Conservation (phyloP, 2,797 vertebrate species). For the Spinus olivaceus region DNA sequence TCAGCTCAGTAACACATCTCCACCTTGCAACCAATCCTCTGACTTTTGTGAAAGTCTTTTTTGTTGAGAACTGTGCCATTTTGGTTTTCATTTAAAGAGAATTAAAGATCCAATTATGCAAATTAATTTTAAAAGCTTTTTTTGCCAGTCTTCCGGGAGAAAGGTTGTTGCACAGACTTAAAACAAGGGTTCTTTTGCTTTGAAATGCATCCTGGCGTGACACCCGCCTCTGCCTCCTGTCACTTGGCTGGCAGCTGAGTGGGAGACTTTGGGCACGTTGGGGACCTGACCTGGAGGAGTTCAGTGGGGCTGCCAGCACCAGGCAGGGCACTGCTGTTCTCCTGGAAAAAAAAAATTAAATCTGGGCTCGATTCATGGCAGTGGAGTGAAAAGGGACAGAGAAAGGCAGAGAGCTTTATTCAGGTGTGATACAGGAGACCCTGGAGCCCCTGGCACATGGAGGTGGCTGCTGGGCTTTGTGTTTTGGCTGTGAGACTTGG, state of each 20-base stretch:
- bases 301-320: background rate
- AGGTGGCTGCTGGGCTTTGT: background rate
- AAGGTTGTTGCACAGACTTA: background rate
- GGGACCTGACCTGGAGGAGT: background rate
- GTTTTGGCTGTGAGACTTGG: background rate
- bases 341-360: background rate
- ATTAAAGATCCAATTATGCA: constrained; percentile 47
- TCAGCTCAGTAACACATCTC: background rate
- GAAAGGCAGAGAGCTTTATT: background rate
- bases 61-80: constrained; percentile 14
- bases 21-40: background rate
- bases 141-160: background rate
- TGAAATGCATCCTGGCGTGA: background rate
- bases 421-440: background rate
- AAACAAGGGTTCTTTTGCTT: constrained; percentile 19
- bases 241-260: background rate
- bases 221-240: background rate
- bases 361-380: background rate
- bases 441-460: accelerated
- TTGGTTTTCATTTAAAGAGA: constrained; percentile 43
- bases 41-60: background rate
- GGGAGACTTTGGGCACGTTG: background rate
- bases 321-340: background rate
- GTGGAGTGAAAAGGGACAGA: background rate
- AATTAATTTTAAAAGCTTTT: constrained; percentile 51